phyloP scores from a whole-genome alignment of 1,140 invertebrate species.

The fruit fly (Drosophila melanogaster) region DNA sequence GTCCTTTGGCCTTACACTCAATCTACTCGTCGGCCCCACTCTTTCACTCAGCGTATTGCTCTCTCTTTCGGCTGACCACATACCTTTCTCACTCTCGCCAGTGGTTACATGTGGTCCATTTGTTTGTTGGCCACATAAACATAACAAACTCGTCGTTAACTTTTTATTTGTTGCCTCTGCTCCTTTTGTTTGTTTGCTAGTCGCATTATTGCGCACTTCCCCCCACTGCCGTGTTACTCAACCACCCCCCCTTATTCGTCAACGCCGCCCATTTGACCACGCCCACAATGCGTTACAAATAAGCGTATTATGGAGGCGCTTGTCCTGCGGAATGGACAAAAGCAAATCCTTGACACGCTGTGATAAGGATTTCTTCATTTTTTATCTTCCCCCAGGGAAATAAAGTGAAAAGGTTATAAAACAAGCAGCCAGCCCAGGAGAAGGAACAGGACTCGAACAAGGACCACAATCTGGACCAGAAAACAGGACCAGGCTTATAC shows the following conservation, averaged over 20 bases:
- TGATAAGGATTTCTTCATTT: conserved; percentile 84
- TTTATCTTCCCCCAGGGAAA: conserved; percentile 83
- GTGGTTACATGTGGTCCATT: conserved; percentile 71
- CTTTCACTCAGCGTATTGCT: not conserved
- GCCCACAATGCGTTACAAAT: conserved; percentile 79
- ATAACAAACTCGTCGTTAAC: conserved; percentile 83
- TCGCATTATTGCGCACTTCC: conserved; percentile 71
- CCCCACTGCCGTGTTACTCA: conserved; percentile 4
- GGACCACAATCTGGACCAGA: conserved; percentile 23
- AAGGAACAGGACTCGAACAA: conserved; percentile 23
- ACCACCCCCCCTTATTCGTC: conserved; percentile 3
- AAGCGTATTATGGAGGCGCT: conserved; percentile 78
- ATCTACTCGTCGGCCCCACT: conserved; percentile 6
- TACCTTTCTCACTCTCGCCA: conserved; percentile 25
- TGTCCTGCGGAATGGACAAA: conserved; percentile 80
- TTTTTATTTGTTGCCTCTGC: conserved; percentile 78
- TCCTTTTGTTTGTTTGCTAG: conserved; percentile 64
- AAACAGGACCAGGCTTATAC: conserved; percentile 18
- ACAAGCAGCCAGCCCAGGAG: conserved; percentile 64
- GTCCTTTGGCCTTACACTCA: conserved; percentile 37
- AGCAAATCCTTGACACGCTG: conserved; percentile 84
- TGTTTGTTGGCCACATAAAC: conserved; percentile 78
- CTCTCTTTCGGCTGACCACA: conserved; percentile 4
- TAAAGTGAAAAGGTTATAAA: conserved; percentile 84
- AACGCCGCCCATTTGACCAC: conserved; percentile 40